Percentiles rank a stretch among this genome's conserved stretches.
These are phyloP conservation scores for Heteromyza rotundicornis DNA, from an alignment of 2,888 invertebrate species.

Conservation along the genomic window DNA sequence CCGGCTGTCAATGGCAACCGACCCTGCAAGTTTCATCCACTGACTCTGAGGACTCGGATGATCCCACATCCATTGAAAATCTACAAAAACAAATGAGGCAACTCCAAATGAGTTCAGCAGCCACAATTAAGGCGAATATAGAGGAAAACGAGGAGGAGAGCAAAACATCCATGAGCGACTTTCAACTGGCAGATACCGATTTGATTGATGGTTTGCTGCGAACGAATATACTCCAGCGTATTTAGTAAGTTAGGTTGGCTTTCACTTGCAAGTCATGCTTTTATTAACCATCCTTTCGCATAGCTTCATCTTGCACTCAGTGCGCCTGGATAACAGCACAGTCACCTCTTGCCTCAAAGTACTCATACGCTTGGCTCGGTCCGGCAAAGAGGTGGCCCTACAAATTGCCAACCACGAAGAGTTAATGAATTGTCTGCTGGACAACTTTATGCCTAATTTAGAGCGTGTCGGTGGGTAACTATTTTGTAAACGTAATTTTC, in stretches of 20 bases:
- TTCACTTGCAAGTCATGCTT: background rate
- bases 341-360: conserved; percentile 79
- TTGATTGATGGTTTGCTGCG: conserved; percentile 75
- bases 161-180: conserved; percentile 79
- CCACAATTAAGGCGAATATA: conserved; percentile 50
- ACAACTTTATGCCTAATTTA: conserved; percentile 64
- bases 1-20: conserved; percentile 71
- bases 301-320: conserved; percentile 76
- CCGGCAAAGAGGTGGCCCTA: conserved; percentile 73
- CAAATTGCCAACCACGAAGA: conserved; percentile 70
- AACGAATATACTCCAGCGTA: conserved; percentile 78
- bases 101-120: conserved; percentile 37
- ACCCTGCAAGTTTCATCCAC: conserved; percentile 62
- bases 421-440: conserved; percentile 69
- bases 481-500: background rate
- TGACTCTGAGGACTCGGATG: conserved; percentile 38
- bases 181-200: conserved; percentile 84
- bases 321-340: conserved; percentile 75
- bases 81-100: conserved; percentile 66
- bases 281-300: background rate
- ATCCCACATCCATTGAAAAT: conserved; percentile 64
- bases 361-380: conserved; percentile 78
- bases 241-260: conserved; percentile 66
- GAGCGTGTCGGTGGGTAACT: conserved; percentile 40
- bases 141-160: conserved; percentile 62